A percentile compares a stretch with the other conserved stretches of the same genome.
phyloP scores from a whole-genome alignment of 2,888 invertebrate species.

The Eudasyphora cyanicolor region DNA sequence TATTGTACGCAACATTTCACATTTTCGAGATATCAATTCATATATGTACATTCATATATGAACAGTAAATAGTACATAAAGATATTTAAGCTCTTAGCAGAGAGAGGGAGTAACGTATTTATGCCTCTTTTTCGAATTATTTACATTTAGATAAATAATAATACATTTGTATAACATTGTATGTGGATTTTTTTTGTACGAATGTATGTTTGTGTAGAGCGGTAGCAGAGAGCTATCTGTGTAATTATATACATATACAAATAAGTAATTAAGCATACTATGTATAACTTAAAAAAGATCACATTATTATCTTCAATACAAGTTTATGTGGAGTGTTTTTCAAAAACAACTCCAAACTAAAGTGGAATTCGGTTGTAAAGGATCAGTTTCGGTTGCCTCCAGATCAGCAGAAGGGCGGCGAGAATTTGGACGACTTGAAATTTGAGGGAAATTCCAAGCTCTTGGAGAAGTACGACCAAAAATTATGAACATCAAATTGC shows the following conservation, averaged over 20 bases:
- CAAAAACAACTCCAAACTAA: constrained; percentile 10
- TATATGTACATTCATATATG: too few relatives aligned
- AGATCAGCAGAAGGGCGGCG: background rate
- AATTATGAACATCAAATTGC: constrained; percentile 85
- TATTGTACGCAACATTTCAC: background rate
- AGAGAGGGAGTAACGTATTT: background rate
- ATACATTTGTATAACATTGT: constrained; percentile 5
- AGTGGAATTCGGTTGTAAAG: constrained; percentile 36
- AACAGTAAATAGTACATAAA: background rate
- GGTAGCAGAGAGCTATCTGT: background rate
- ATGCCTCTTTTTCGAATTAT: background rate
- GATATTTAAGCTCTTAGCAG: background rate
- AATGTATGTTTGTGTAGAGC: background rate
- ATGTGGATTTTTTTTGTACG: background rate
- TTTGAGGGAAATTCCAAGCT: constrained; percentile 84
- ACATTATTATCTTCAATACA: constrained; percentile 13
- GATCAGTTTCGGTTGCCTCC: constrained; percentile 43
- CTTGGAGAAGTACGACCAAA: constrained; percentile 86
- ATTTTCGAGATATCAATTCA: background rate
- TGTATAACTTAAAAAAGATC: constrained; percentile 13
- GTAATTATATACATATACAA: too few relatives aligned
- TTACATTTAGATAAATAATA: background rate
- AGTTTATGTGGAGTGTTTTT: background rate
- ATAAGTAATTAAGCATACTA: background rate
- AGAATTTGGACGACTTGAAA: constrained; percentile 64